Conservation (phyloP, 1,140 invertebrate genomes). For the Ericerus pela region DNA sequence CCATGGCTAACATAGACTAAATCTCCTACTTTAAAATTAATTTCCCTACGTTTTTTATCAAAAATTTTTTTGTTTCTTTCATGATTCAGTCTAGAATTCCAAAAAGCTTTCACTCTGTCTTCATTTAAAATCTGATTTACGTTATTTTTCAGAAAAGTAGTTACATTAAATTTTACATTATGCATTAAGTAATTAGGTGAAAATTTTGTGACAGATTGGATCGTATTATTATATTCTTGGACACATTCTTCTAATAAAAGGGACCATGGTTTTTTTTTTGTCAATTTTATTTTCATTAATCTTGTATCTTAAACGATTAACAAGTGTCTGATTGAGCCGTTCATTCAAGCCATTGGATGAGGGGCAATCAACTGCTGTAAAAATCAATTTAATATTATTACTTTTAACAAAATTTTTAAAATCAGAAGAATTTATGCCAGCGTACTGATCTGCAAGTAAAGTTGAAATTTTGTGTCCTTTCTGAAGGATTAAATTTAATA, state of each 20-base stretch:
- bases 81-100: constrained; percentile 7
- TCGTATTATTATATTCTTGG: constrained; percentile 19
- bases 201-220: constrained; percentile 18
- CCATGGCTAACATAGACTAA: constrained; percentile 20
- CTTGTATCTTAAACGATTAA: too few relatives aligned
- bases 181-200: too few relatives aligned
- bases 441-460: constrained; percentile 22
- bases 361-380: too few relatives aligned
- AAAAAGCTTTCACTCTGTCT: background rate
- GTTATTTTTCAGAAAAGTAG: constrained; percentile 4
- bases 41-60: too few relatives aligned
- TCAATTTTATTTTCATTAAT: constrained; percentile 16
- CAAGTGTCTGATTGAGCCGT: constrained; percentile 7
- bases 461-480: constrained; percentile 20
- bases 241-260: too few relatives aligned
- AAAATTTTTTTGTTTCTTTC: constrained; percentile 19
- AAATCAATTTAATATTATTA: constrained; percentile 15
- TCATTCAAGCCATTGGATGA: constrained; percentile 11
- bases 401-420: constrained; percentile 15
- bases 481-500: too few relatives aligned
- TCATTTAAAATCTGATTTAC: background rate
- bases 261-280: constrained; percentile 17
- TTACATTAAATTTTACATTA: constrained; percentile 4
- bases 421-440: constrained; percentile 23
- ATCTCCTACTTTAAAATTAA: constrained; percentile 19